Conservation (phyloP, 2,797 vertebrate species). For the Anniella stebbinsi region DNA sequence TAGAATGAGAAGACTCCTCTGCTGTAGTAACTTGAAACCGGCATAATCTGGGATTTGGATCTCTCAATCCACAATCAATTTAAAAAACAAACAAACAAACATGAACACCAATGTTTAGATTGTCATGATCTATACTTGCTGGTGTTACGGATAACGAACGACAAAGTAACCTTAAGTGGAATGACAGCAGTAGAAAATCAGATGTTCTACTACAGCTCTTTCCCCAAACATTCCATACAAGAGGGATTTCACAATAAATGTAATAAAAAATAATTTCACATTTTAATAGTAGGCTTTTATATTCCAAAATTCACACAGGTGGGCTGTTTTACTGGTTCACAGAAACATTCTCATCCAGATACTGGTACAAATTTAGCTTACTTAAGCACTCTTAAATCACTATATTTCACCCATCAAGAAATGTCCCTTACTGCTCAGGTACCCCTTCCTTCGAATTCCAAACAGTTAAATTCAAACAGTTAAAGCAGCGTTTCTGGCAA, state of each 20-base stretch:
- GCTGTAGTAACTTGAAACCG: slow-evolving; percentile 42
- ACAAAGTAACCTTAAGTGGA: neutral
- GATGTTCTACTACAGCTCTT: slow-evolving; percentile 3
- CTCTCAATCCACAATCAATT: slow-evolving; percentile 30
- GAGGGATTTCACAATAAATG: slow-evolving; percentile 21
- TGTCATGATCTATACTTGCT: neutral
- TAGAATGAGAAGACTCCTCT: slow-evolving; percentile 33
- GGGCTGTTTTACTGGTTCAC: slow-evolving; percentile 17
- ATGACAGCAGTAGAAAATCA: neutral
- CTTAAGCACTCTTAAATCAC: slow-evolving; percentile 4
- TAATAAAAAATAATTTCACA: neutral
- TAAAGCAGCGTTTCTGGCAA: neutral
- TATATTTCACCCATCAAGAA: slow-evolving; percentile 19
- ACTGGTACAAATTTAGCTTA: slow-evolving; percentile 31
- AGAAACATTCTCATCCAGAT: slow-evolving; percentile 13
- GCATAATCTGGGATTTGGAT: slow-evolving; percentile 37
- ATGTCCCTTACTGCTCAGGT: slow-evolving; percentile 23
- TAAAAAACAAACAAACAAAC: neutral
- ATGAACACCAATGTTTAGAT: slow-evolving; percentile 32
- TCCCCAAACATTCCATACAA: neutral
- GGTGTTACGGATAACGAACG: slow-evolving; percentile 33
- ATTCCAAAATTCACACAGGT: slow-evolving; percentile 17
- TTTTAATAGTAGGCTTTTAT: slow-evolving; percentile 14
- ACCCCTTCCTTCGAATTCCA: slow-evolving; percentile 17
- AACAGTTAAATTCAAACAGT: neutral